Evolutionary conservation across 2,888 invertebrate genomes (phyloP).

Genomic region (Synergus itoensis): DNA sequence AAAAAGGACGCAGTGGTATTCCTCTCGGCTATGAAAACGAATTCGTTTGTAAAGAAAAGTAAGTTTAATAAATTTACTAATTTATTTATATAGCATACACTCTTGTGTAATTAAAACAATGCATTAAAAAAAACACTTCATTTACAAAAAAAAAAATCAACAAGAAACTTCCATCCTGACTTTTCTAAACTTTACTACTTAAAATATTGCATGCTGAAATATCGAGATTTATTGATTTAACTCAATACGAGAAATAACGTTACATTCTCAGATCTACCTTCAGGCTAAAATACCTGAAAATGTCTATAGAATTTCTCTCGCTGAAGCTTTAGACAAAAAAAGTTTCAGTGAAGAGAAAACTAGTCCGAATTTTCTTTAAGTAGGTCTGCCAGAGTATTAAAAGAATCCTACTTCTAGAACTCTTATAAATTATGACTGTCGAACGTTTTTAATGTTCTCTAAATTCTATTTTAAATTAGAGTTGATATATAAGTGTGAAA

Average conservation of each 20-base stretch:
- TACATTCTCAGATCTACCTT: constrained; percentile 16
- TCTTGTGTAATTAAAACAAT: constrained; percentile 23
- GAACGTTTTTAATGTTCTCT: constrained; percentile 34
- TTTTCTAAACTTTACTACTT: not conserved
- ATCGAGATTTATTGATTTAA: not conserved
- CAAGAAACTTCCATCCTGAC: constrained; percentile 30
- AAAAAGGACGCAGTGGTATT: constrained; percentile 88
- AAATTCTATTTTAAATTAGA: not conserved
- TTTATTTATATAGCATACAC: constrained; percentile 37
- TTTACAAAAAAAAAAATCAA: constrained; percentile 32
- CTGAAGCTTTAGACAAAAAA: constrained; percentile 9
- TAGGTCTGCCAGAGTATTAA: constrained; percentile 18
- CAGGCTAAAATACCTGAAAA: constrained; percentile 7
- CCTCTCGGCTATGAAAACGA: constrained; percentile 85
- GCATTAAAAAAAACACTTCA: constrained; percentile 20
- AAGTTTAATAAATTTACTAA: constrained; percentile 6
- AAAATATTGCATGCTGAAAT: not conserved
- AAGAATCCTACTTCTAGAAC: not conserved
- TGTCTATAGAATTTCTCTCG: not conserved
- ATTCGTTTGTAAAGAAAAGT: constrained; percentile 39
- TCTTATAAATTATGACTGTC: constrained; percentile 33
- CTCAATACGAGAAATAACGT: not conserved
- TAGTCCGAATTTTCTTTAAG: not conserved
- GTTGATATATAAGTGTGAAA: constrained; percentile 2
- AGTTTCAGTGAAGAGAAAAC: not conserved